Conservation (phyloP, 2,888 invertebrate species). For the Aradus depressus region DNA sequence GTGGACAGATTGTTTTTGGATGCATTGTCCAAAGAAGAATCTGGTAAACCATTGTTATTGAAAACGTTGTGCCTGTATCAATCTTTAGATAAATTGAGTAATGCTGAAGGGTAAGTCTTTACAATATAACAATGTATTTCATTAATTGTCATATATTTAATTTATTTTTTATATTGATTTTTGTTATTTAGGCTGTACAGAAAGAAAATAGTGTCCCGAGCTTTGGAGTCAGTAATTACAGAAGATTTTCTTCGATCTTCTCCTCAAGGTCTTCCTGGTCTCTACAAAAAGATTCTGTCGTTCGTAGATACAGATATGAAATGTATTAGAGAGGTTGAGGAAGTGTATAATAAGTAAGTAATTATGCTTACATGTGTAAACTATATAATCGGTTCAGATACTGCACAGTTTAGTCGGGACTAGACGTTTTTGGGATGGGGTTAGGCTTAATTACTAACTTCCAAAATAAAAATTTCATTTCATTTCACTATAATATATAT, state of each 20-base stretch:
- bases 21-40: conserved; percentile 36
- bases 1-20: conserved; percentile 40
- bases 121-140: not conserved
- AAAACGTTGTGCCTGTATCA: conserved; percentile 20
- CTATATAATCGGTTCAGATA: too few relatives aligned
- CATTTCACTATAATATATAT: too few relatives aligned
- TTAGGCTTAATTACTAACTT: too few relatives aligned
- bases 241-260: conserved; percentile 51
- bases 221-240: conserved; percentile 57
- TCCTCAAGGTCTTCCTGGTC: conserved; percentile 52
- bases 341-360: conserved; percentile 35
- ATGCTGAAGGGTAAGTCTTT: conserved; percentile 20
- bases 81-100: conserved; percentile 19
- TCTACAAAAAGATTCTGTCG: conserved; percentile 58
- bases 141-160: not conserved
- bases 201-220: conserved; percentile 54
- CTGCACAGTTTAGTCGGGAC: too few relatives aligned
- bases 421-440: too few relatives aligned
- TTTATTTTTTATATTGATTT: not conserved
- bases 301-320: conserved; percentile 60
- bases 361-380: not conserved
- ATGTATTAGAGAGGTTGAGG: conserved; percentile 37
- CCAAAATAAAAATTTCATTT: too few relatives aligned
- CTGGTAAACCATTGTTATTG: conserved; percentile 15
- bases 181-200: conserved; percentile 39